Evolutionary conservation across 2,113 vertebrate species (phyloP).

Genomic region (Pongo abelii): DNA sequence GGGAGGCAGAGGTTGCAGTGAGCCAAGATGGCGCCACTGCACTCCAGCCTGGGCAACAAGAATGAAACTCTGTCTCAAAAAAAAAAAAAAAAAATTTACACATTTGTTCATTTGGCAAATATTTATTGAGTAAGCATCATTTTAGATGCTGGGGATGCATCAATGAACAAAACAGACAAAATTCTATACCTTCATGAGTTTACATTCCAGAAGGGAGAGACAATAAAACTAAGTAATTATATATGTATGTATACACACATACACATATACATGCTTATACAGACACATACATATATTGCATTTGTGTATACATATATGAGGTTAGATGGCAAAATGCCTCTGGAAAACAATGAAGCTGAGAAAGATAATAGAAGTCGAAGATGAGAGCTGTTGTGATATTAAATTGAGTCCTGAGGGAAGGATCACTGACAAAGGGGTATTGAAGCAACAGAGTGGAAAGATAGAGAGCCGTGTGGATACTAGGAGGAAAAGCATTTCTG

Average conservation of each 20-base stretch:
- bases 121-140: not conserved
- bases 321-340: not conserved
- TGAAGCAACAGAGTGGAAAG: not conserved
- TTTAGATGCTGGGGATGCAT: not conserved
- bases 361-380: not conserved
- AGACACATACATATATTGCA: not conserved
- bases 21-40: not conserved
- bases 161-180: not conserved
- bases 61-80: not conserved
- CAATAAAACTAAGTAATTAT: not conserved
- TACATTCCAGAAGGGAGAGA: not conserved
- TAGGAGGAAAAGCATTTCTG: not conserved
- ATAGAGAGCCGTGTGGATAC: not conserved
- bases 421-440: not conserved
- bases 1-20: not conserved
- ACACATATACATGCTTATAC: too few species aligned
- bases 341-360: not conserved
- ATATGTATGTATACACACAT: not conserved
- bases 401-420: not conserved
- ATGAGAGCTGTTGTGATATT: not conserved
- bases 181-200: not conserved
- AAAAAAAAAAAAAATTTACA: not conserved
- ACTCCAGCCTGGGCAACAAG: not conserved
- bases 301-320: not conserved
- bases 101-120: not conserved